phyloP scores from a whole-genome alignment of 2,797 vertebrate genomes.

The Taenioides sp. region DNA sequence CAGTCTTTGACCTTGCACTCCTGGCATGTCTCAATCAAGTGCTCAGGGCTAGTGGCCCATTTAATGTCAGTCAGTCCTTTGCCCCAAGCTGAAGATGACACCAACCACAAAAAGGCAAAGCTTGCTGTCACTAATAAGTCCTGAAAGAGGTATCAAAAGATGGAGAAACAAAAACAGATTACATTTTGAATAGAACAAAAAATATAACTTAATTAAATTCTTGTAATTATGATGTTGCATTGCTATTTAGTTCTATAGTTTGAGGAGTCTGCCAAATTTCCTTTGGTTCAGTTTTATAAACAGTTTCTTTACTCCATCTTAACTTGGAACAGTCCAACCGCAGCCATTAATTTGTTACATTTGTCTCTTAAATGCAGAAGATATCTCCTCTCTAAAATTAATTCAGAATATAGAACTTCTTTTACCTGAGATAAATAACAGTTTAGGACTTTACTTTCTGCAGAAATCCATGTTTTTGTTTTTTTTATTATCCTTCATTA shows the following conservation, averaged over 20 bases:
- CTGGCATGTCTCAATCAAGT: slow-evolving; percentile 43
- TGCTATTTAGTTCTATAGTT: not conserved
- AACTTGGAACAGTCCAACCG: too few species aligned
- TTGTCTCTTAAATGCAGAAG: too few species aligned
- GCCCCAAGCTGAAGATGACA: slow-evolving; percentile 92
- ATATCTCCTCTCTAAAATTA: too few species aligned
- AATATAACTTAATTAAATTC: not conserved
- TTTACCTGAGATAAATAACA: too few species aligned
- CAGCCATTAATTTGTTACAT: too few species aligned
- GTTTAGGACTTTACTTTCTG: too few species aligned
- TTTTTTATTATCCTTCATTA: too few species aligned
- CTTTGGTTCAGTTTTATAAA: not conserved
- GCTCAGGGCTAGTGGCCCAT: slow-evolving; percentile 76
- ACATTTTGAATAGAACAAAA: not conserved
- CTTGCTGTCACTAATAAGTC: slow-evolving; percentile 87
- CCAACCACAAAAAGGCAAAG: slow-evolving; percentile 94
- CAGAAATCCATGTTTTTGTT: too few species aligned
- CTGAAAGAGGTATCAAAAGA: slow-evolving; percentile 57
- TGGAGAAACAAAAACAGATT: not conserved
- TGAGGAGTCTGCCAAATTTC: not conserved
- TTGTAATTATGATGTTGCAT: not conserved
- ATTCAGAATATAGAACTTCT: too few species aligned
- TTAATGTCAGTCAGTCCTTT: slow-evolving; percentile 91
- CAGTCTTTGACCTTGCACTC: slow-evolving; percentile 60
- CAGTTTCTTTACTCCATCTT: not conserved